Conservation (phyloP, 2,113 vertebrate species). For the Chunga burmeisteri region DNA sequence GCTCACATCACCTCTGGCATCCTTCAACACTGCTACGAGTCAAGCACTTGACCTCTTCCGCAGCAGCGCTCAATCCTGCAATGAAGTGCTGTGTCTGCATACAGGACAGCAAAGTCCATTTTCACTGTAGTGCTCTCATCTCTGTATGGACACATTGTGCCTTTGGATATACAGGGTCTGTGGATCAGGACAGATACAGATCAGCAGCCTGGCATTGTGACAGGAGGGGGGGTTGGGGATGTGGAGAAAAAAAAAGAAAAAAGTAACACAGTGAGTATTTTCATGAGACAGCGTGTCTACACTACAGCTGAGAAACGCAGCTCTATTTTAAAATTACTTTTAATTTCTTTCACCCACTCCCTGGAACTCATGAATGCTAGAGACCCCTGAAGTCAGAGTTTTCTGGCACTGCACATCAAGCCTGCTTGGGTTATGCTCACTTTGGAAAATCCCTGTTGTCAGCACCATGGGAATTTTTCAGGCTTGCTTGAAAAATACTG, state of each 20-base stretch:
- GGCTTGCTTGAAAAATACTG: not conserved
- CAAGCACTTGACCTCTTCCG: not conserved
- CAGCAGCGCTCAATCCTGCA: not conserved
- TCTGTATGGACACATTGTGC: not conserved
- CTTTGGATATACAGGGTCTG: not conserved
- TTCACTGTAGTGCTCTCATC: not conserved
- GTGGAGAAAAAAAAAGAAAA: not conserved
- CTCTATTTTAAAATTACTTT: conserved; percentile 20
- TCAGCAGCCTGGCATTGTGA: not conserved
- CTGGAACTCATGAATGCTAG: not conserved
- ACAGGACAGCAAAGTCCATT: not conserved
- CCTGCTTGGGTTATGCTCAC: not conserved
- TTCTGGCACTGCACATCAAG: conserved; percentile 31
- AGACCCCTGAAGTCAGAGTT: conserved; percentile 56
- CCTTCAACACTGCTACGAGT: not conserved
- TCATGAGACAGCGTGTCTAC: not conserved
- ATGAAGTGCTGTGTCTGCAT: not conserved
- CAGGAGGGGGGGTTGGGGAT: too few species aligned
- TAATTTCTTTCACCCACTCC: conserved; percentile 30
- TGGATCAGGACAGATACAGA: not conserved
- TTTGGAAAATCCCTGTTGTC: conserved; percentile 49
- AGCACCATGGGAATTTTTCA: not conserved
- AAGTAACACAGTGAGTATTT: not conserved
- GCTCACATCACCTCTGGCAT: not conserved
- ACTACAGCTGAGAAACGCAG: not conserved